Conservation (phyloP, 2,888 invertebrate species). For the Adelphocoris suturalis region DNA sequence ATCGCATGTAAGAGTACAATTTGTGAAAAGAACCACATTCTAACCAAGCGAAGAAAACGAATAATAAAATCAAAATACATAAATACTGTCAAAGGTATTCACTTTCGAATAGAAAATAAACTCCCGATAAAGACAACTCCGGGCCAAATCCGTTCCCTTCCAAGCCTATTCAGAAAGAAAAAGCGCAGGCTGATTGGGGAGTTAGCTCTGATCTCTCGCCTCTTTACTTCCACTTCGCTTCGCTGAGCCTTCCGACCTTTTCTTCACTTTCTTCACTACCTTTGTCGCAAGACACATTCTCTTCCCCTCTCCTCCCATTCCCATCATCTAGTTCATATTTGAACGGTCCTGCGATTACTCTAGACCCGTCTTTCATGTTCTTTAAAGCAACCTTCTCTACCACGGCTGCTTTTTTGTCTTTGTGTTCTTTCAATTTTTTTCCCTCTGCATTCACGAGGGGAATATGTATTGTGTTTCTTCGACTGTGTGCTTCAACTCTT, state of each 20-base stretch:
- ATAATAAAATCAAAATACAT: no score
- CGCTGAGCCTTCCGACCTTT: conserved; percentile 28
- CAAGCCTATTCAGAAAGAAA: conserved; percentile 12
- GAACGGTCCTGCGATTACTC: conserved; percentile 14
- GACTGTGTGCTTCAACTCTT: neutral
- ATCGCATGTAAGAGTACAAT: no score
- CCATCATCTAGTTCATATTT: conserved; percentile 27
- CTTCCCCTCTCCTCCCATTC: neutral
- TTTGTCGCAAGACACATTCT: conserved; percentile 13
- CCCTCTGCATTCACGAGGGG: neutral
- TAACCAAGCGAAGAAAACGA: no score
- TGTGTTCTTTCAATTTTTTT: neutral
- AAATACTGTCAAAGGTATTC: no score
- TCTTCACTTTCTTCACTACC: neutral
- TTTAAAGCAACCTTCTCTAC: neutral
- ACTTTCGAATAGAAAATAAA: neutral
- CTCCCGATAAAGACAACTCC: neutral
- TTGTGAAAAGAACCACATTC: no score
- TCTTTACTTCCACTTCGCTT: conserved; percentile 22
- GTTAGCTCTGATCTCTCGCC: conserved; percentile 32
- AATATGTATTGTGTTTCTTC: neutral
- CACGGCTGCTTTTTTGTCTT: neutral
- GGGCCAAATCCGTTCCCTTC: neutral
- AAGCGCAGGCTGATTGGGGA: conserved; percentile 22
- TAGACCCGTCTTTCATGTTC: conserved; percentile 1